A percentile compares a stretch with the other conserved stretches of the same genome.
These are phyloP conservation scores for Hyphantria cunea DNA, from an alignment of 1,140 invertebrate genomes.

Conservation along the genomic window DNA sequence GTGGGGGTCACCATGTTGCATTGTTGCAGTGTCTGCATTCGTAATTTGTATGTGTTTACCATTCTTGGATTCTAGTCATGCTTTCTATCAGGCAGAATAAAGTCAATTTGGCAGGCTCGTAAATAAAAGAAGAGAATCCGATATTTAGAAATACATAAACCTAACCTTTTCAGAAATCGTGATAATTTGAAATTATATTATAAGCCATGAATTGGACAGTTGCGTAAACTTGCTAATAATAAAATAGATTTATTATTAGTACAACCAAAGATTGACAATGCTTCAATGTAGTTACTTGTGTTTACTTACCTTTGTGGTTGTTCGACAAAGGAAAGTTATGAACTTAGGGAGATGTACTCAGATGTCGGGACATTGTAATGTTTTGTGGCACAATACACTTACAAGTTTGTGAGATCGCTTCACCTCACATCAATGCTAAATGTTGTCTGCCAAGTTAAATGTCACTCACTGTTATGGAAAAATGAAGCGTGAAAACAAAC, in stretches of 20 bases:
- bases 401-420: slow-evolving; percentile 12
- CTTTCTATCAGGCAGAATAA: no score
- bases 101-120: no score
- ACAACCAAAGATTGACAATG: no score
- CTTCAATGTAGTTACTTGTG: not conserved
- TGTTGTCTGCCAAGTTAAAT: slow-evolving; percentile 12
- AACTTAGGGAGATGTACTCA: slow-evolving; percentile 4
- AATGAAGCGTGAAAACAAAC: not conserved
- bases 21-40: no score
- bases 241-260: no score
- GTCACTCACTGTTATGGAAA: slow-evolving; percentile 5
- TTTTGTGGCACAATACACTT: slow-evolving; percentile 5
- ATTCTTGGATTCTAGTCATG: no score
- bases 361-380: not conserved
- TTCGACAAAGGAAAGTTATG: slow-evolving; percentile 10
- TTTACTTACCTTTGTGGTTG: not conserved
- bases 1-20: no score
- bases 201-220: not conserved
- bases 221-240: no score
- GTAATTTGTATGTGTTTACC: no score
- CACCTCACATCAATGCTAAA: slow-evolving; percentile 20
- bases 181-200: not conserved
- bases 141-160: no score
- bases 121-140: no score
- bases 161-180: no score